Conservation (phyloP, 2,113 vertebrate genomes). For the Limanda limanda region DNA sequence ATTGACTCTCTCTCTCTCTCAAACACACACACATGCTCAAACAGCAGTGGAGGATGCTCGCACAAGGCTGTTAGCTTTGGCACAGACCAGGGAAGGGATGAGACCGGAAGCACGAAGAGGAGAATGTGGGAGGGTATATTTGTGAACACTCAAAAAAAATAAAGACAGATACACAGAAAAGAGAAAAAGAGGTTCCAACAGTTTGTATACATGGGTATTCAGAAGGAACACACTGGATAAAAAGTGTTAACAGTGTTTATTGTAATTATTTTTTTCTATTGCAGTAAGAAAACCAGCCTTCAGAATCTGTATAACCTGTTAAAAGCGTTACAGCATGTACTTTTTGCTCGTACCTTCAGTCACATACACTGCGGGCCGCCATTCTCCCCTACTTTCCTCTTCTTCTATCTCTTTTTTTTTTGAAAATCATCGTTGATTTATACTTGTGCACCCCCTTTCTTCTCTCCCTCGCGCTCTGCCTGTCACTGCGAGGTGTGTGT, state of each 20-base stretch:
- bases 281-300: conserved; percentile 33
- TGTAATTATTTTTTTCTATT: conserved; percentile 11
- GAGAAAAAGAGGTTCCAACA: conserved; percentile 48
- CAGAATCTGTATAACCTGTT: neutral
- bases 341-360: conserved; percentile 26
- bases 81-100: conserved; percentile 42
- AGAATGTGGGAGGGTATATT: conserved; percentile 57
- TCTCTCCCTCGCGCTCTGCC: conserved; percentile 52
- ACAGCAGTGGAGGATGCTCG: conserved; percentile 29
- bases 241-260: conserved; percentile 2
- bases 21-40: conserved; percentile 28
- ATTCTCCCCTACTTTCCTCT: conserved; percentile 27
- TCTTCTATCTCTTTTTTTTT: conserved; percentile 25
- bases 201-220: conserved; percentile 23
- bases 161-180: conserved; percentile 38
- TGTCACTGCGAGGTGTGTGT: conserved; percentile 82
- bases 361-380: conserved; percentile 1
- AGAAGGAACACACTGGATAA: conserved; percentile 13
- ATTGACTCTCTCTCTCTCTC: conserved; percentile 11
- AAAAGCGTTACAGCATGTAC: conserved; percentile 28
- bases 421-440: conserved; percentile 57
- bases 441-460: conserved; percentile 46
- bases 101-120: conserved; percentile 44
- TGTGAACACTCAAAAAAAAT: conserved; percentile 44
- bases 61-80: conserved; percentile 64